These are phyloP conservation scores for Nasonovia ribisnigri DNA, from an alignment of 2,888 invertebrate genomes.

Conservation along the genomic window DNA sequence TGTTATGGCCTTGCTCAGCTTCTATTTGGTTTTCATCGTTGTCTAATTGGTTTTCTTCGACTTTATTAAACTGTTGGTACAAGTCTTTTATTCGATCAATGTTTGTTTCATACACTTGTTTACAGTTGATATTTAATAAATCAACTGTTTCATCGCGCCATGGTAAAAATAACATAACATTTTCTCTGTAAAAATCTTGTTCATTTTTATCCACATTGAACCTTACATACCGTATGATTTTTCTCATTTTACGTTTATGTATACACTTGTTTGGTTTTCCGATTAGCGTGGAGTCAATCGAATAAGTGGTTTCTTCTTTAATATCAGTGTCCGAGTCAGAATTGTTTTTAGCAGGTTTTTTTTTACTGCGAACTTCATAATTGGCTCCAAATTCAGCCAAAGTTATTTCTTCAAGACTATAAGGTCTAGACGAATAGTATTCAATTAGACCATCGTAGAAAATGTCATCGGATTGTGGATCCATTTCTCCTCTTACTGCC, in stretches of 20 bases:
- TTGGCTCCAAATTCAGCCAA: constrained; percentile 68
- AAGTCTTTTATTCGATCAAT: background rate
- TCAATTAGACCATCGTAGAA: constrained; percentile 67
- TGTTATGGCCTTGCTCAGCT: background rate
- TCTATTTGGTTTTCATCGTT: background rate
- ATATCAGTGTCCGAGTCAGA: background rate
- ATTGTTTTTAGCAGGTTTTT: background rate
- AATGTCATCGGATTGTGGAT: constrained; percentile 44
- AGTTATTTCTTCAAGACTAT: constrained; percentile 68
- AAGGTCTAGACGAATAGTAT: constrained; percentile 68
- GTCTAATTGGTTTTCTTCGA: background rate
- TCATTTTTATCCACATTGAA: background rate
- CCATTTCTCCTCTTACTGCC: background rate
- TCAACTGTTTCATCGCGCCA: constrained; percentile 47
- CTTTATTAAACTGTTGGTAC: constrained; percentile 15
- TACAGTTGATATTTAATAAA: constrained; percentile 17
- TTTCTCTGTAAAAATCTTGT: constrained; percentile 36
- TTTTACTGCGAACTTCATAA: constrained; percentile 53
- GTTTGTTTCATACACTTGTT: background rate
- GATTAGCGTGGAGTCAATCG: background rate
- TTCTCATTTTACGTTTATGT: too few relatives aligned
- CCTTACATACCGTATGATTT: background rate
- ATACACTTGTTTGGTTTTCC: background rate
- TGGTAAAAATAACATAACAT: background rate
- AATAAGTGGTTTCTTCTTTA: background rate